A percentile compares a stretch with the other conserved stretches of the same genome.
Conservation (phyloP, 2,888 invertebrate genomes). For the Eretmocerus hayati region DNA sequence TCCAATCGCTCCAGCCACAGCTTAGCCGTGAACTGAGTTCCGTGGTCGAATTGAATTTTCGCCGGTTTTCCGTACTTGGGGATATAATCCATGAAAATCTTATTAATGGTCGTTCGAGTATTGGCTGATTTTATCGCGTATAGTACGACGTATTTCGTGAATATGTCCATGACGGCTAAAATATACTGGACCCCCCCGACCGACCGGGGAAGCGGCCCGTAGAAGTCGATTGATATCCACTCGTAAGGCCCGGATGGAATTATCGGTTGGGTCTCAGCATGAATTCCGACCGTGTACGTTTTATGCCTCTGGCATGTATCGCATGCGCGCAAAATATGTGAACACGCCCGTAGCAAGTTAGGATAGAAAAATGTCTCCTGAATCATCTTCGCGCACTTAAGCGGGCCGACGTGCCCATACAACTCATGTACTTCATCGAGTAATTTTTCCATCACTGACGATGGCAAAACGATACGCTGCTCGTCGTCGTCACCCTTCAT, state of each 20-base stretch:
- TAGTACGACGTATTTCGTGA: constrained; percentile 20
- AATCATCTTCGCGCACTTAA: constrained; percentile 10
- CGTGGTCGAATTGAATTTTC: not conserved
- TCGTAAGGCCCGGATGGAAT: constrained; percentile 2
- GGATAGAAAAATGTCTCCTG: constrained; percentile 8
- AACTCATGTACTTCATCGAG: constrained; percentile 7
- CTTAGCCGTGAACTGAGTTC: constrained; percentile 2
- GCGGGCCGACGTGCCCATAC: constrained; percentile 12
- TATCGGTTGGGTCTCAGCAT: constrained; percentile 9
- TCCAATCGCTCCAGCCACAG: constrained; percentile 1
- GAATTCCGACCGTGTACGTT: not conserved
- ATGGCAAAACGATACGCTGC: not conserved
- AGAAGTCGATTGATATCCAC: constrained; percentile 15
- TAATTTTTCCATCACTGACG: not conserved
- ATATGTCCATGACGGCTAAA: constrained; percentile 20
- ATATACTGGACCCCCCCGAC: constrained; percentile 11
- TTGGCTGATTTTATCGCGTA: constrained; percentile 20
- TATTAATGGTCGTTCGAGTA: not conserved
- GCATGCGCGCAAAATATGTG: constrained; percentile 1
- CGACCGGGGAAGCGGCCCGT: constrained; percentile 13
- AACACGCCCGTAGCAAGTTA: not conserved
- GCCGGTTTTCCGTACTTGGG: not conserved
- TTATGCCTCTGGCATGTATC: constrained; percentile 20
- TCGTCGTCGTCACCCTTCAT: not conserved
- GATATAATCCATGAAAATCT: not conserved